Evolutionary conservation across 2,888 invertebrate species (phyloP).

Genomic region (Cheilosia scutellata): DNA sequence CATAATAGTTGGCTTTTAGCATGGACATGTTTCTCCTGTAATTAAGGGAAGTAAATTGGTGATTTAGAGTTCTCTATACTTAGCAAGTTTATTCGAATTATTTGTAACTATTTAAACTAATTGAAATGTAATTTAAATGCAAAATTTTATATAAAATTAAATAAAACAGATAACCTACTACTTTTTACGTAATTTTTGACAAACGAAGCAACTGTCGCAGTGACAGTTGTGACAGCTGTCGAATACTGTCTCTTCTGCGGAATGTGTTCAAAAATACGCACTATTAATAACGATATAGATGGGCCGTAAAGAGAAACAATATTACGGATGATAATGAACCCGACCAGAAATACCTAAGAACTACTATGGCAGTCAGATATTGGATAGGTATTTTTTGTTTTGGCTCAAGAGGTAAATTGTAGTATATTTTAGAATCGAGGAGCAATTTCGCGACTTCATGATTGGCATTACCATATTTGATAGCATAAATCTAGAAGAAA

Average conservation of each 20-base stretch:
- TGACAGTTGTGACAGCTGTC: constrained; percentile 7
- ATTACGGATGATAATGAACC: too few species aligned
- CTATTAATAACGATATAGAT: background rate
- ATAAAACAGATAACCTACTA: constrained; percentile 65
- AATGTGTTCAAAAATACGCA: background rate
- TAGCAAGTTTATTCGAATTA: background rate
- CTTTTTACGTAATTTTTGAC: constrained; percentile 79
- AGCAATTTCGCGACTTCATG: too few species aligned
- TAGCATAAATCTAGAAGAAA: too few species aligned
- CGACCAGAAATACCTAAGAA: too few species aligned
- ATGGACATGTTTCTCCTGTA: constrained; percentile 67
- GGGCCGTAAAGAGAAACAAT: background rate
- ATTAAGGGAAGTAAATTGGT: background rate
- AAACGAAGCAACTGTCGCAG: constrained; percentile 55
- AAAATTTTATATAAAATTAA: constrained; percentile 19
- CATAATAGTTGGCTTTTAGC: constrained; percentile 85
- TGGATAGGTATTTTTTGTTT: too few species aligned
- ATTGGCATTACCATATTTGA: too few species aligned
- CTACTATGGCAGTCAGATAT: too few species aligned
- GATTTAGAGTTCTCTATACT: background rate
- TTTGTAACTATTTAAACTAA: background rate
- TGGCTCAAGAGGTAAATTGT: too few species aligned
- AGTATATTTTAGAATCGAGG: background rate
- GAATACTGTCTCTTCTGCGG: too few species aligned
- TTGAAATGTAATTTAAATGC: constrained; percentile 18